Evolutionary conservation across 2,888 invertebrate species (phyloP), one percentile per base, ranked within the genome.

Genomic region (Scotopteryx bipunctaria): DNA sequence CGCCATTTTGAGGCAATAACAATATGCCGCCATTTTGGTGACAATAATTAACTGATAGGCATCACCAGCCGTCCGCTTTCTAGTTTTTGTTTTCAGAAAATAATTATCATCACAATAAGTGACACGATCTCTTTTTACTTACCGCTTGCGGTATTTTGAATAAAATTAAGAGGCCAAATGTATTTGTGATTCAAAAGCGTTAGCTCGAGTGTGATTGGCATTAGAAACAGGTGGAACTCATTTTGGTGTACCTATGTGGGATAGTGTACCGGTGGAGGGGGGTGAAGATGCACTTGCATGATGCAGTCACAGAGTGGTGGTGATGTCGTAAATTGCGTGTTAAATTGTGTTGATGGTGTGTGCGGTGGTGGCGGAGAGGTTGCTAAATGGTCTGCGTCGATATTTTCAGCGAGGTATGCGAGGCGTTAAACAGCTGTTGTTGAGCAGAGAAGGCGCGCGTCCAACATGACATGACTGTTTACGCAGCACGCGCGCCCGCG

Each of bases 11-110:
- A 76, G 70, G 78, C 75, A 81, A 84, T 78, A 69, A 87, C 83
- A 86, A 83, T 84, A 81, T 80, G 76, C 78, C 75, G 82, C 87
- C 86, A 86, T 87, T 86, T 87, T 83, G 81, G 88, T 83, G 86
- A 87, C 87, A 87, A 88, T 86, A 89, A 89, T 90, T 89, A 88
- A 87, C 88, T 82, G 87, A 88, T 87, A 86, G 79, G 76, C 85
- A 86, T 87, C 84, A 78, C 73, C 73, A 77, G 63, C 57, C 76
- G 82, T 70, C 80, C 81, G 86, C 88, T 90, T 90, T 90, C 89
- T 90, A 87, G 84, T 86, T 87, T 85, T 88, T 88, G 89, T 89
- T 87, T 87, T 84, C 83, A 66, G 76, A 85, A 76, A 89, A 87
- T 86, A 86, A 90, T 90, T 90, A 90, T 86, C 89, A 90, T 90